Base-by-base conservation (phyloP, 2,113 vertebrate species). In the Myrmecobius fasciatus region DNA sequence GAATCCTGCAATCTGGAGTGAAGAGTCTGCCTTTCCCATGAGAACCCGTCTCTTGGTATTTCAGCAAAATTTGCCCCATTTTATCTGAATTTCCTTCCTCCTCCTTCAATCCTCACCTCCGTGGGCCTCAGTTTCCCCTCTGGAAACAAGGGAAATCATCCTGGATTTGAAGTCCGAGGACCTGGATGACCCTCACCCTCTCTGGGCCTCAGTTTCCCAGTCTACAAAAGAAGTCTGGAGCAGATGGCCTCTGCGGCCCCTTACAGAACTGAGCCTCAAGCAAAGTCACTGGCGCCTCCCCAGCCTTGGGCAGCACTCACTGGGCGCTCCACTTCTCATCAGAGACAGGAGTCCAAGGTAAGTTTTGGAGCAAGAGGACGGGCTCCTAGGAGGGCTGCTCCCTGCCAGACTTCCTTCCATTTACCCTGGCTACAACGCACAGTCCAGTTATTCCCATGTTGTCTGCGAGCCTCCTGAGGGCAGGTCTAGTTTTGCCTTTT, bases 401-500 rank as follows among this genome's bases (percentile, higher is more conserved):
- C 60, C 60, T 36, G 0, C 1, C 3, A 36, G 60, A 36, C 60
- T 67, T 67, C 31, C 5, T 67, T 67, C 60, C 56, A 36, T 31
- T 36, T 10, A 36, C 3, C 26, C 31, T 36, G 56, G 31, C 11
- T 14, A 36, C 12, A 36, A 14, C 56, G 17, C 1, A 3, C 36
- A 67, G 60, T 12, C 11, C 56, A 53, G 24, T 24, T 53, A 53
- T 20, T 53, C 53, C 17, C 53, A 53, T 53, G 53, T 31, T 36
- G 52, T 53, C 22, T 24, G 52, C 0, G 24, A 67, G 51, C 25
- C 1, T n/a, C 52, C 1, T 0, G 67, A 36, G 8, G 48, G 6
- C 67, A 51, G 53, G 10, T 7, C 43, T 2, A 12, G 1, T 8
- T 3, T 0, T 26, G n/a, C 51, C 0, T 0, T 3, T 91, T 24